Percentiles rank a stretch among this genome's conserved stretches.
phyloP scores from a whole-genome alignment of 2,113 vertebrate species.

The Pelecanus crispus region DNA sequence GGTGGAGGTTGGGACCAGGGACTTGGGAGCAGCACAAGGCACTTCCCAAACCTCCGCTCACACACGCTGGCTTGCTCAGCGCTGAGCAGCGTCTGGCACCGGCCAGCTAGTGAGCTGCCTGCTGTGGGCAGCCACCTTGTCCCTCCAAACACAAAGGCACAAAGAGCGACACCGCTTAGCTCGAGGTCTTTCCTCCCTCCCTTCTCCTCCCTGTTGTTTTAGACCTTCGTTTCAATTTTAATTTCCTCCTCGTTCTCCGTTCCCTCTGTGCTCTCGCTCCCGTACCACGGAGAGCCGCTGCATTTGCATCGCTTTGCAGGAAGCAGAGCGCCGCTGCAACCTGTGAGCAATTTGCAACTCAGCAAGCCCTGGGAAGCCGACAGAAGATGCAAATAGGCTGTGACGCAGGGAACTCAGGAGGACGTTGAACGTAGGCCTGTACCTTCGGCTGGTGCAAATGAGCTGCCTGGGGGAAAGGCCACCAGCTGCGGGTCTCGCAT shows the following conservation, averaged over 20 bases:
- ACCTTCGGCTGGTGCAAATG: background rate
- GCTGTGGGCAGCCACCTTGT: background rate
- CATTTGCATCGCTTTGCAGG: background rate
- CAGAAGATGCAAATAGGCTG: background rate
- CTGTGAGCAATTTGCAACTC: background rate
- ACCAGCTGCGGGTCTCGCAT: background rate
- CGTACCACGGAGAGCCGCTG: background rate
- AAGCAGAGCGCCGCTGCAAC: background rate
- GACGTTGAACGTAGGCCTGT: accelerated
- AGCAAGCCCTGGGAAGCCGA: background rate
- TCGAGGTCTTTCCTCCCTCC: background rate
- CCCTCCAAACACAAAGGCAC: background rate
- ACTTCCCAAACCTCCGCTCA: background rate
- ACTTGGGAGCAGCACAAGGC: background rate
- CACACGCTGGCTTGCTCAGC: accelerated
- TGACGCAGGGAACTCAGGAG: background rate
- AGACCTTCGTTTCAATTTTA: background rate
- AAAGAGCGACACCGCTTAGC: background rate
- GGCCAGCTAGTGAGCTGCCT: background rate
- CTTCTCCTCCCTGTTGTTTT: background rate
- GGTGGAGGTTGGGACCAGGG: background rate
- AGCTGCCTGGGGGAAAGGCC: background rate
- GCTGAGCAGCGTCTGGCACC: background rate
- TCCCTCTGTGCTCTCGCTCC: background rate
- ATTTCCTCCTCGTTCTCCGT: background rate